Evolutionary conservation across 2,888 invertebrate species (phyloP).

Genomic region (Stenchaetothrips biformis): DNA sequence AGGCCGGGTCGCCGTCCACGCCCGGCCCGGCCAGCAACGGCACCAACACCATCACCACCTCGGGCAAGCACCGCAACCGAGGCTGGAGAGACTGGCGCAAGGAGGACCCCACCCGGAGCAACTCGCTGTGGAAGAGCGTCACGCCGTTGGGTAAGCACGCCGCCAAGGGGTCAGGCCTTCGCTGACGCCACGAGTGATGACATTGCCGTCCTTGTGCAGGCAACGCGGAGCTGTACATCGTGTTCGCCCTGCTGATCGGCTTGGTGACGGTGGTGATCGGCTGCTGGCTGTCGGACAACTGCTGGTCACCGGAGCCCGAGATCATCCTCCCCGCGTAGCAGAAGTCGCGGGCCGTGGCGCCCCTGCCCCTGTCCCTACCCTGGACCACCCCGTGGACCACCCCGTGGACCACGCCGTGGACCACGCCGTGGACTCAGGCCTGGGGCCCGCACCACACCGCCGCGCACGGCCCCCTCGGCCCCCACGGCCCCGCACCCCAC

Average conservation of each 20-base stretch:
- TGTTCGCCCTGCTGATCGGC: constrained; percentile 65
- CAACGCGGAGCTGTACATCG: constrained; percentile 70
- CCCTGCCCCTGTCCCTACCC: constrained; percentile 3
- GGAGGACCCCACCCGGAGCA: constrained; percentile 66
- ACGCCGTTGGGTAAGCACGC: constrained; percentile 60
- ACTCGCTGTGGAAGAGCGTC: constrained; percentile 68
- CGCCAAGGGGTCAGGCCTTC: background rate
- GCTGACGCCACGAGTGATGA: background rate
- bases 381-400: background rate
- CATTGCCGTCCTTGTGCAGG: constrained; percentile 48
- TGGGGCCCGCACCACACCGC: background rate
- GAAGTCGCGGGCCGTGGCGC: constrained; percentile 18
- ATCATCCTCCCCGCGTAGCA: constrained; percentile 20
- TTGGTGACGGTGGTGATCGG: constrained; percentile 68
- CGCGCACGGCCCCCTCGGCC: background rate
- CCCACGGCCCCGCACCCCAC: background rate
- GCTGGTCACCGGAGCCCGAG: constrained; percentile 71
- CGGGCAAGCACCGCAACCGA: constrained; percentile 33
- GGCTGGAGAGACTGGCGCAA: constrained; percentile 68
- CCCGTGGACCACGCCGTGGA: background rate
- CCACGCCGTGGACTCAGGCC: background rate
- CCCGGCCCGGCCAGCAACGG: constrained; percentile 42
- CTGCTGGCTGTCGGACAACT: constrained; percentile 72
- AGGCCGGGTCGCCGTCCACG: constrained; percentile 46
- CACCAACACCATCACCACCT: constrained; percentile 31